phyloP scores from a whole-genome alignment of 2,888 invertebrate genomes.

The Schizotus pectinicornis region DNA sequence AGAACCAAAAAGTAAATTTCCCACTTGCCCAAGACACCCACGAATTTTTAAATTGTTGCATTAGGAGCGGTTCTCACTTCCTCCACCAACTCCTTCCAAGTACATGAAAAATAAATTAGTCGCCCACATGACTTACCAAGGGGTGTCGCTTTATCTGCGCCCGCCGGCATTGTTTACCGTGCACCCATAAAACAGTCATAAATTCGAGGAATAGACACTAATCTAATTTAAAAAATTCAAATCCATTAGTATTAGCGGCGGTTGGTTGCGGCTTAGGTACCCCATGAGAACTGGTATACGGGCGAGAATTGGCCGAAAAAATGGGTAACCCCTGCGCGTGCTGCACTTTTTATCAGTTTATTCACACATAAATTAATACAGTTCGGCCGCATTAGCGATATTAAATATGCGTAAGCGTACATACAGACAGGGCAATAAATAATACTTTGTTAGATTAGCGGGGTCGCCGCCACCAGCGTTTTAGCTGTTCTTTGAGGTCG shows the following conservation, averaged over 20 bases:
- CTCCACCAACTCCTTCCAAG: slow-evolving; percentile 1
- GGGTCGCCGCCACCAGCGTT: slow-evolving; percentile 39
- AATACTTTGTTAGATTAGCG: slow-evolving; percentile 53
- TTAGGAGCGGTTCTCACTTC: neutral
- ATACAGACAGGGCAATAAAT: slow-evolving; percentile 48
- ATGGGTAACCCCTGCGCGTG: slow-evolving; percentile 37
- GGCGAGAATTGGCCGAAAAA: slow-evolving; percentile 11
- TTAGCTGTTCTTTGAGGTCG: slow-evolving; percentile 41
- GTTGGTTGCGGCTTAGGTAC: slow-evolving; percentile 28
- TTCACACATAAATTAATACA: slow-evolving; percentile 55
- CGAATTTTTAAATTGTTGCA: too few relatives aligned
- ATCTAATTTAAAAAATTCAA: slow-evolving; percentile 37
- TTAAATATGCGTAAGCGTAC: slow-evolving; percentile 44
- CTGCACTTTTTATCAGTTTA: slow-evolving; percentile 49
- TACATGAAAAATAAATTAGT: slow-evolving; percentile 21
- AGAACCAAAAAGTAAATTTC: too few relatives aligned
- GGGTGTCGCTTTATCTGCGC: slow-evolving; percentile 19
- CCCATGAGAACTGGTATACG: slow-evolving; percentile 19
- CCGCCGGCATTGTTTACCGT: slow-evolving; percentile 23
- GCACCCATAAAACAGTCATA: slow-evolving; percentile 31
- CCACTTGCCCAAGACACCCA: too few relatives aligned
- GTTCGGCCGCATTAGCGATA: slow-evolving; percentile 45
- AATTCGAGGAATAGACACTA: slow-evolving; percentile 34
- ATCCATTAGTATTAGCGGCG: slow-evolving; percentile 36
- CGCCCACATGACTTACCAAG: slow-evolving; percentile 14